phyloP scores from a whole-genome alignment of 1,140 invertebrate species.

The Galendromus occidentalis region DNA sequence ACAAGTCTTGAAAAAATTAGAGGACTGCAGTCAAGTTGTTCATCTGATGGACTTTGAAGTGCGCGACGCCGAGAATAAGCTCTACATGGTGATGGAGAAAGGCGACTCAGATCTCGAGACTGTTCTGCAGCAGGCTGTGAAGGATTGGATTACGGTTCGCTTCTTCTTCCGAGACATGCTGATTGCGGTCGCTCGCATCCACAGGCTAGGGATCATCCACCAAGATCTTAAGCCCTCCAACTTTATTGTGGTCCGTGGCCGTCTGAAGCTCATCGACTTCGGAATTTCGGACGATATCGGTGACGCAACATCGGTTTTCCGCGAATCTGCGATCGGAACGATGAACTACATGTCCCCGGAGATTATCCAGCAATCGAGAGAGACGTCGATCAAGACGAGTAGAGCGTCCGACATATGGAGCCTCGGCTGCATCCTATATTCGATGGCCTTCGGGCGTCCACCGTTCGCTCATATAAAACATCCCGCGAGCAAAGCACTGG shows the following conservation, averaged over 20 bases:
- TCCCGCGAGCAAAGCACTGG: constrained; percentile 49
- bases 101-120: constrained; percentile 70
- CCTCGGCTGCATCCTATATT: constrained; percentile 85
- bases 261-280: constrained; percentile 90
- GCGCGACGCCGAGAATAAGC: constrained; percentile 26
- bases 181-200: constrained; percentile 68
- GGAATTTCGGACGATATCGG: constrained; percentile 82
- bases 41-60: constrained; percentile 56
- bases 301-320: constrained; percentile 73
- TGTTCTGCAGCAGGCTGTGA: constrained; percentile 37
- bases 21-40: constrained; percentile 57
- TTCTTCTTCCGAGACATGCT: constrained; percentile 91
- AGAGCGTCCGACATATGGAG: constrained; percentile 93
- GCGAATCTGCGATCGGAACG: constrained; percentile 55
- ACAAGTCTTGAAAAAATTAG: constrained; percentile 54
- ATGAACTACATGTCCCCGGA: constrained; percentile 94
- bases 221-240: constrained; percentile 93
- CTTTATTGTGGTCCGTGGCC: constrained; percentile 66
- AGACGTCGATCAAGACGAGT: constrained; percentile 44
- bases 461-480: constrained; percentile 70
- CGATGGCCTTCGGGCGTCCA: constrained; percentile 67
- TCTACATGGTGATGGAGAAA: constrained; percentile 75
- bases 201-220: constrained; percentile 80
- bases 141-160: constrained; percentile 41
- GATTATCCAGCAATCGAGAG: constrained; percentile 31